Evolutionary conservation across 2,113 vertebrate genomes (phyloP).

Genomic region (Lampris incognitus): DNA sequence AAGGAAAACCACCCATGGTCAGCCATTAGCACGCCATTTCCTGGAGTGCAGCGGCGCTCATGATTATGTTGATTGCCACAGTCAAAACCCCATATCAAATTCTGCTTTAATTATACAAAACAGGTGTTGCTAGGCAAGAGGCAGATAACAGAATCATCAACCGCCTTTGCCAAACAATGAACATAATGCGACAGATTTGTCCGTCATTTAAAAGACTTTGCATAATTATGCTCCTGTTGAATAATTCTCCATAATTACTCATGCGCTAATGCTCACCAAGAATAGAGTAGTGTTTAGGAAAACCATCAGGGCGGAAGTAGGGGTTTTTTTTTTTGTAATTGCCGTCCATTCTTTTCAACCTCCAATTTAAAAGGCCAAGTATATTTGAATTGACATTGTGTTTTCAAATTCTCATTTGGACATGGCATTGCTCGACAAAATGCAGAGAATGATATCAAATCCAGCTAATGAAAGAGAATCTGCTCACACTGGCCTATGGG

Average conservation of each 20-base stretch:
- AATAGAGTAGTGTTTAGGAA: slow-evolving; percentile 62
- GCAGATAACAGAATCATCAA: slow-evolving; percentile 79
- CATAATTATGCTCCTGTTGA: slow-evolving; percentile 82
- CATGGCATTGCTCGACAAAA: slow-evolving; percentile 44
- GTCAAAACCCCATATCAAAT: slow-evolving; percentile 77
- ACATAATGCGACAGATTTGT: slow-evolving; percentile 77
- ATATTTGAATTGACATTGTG: slow-evolving; percentile 64
- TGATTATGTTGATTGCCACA: slow-evolving; percentile 67
- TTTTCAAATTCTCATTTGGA: slow-evolving; percentile 57
- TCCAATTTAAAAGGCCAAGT: slow-evolving; percentile 59
- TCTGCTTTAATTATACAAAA: slow-evolving; percentile 80
- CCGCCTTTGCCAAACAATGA: slow-evolving; percentile 83
- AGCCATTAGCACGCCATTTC: slow-evolving; percentile 36
- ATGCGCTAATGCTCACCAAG: slow-evolving; percentile 71
- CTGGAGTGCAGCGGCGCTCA: slow-evolving; percentile 33
- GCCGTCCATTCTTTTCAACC: slow-evolving; percentile 66
- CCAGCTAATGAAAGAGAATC: slow-evolving; percentile 26
- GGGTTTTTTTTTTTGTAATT: slow-evolving; percentile 53
- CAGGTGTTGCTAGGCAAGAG: slow-evolving; percentile 78
- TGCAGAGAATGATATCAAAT: slow-evolving; percentile 51
- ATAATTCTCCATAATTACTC: slow-evolving; percentile 82
- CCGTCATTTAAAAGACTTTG: slow-evolving; percentile 77
- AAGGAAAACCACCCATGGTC: slow-evolving; percentile 37
- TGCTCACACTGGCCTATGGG: neutral
- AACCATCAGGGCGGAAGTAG: slow-evolving; percentile 42